phyloP scores from a whole-genome alignment of 2,113 vertebrate species.

The Rhynchomys soricoides region DNA sequence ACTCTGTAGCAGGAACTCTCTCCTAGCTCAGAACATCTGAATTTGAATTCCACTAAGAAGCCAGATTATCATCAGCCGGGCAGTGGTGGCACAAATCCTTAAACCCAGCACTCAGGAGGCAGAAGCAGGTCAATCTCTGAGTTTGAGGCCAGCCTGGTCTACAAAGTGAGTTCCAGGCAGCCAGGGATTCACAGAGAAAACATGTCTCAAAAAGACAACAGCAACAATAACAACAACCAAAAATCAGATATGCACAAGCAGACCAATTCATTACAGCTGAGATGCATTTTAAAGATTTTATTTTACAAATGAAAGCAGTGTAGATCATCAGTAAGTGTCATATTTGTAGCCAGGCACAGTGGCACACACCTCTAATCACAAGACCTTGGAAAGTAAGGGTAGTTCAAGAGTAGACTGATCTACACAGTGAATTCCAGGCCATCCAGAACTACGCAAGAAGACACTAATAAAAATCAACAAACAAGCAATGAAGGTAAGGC shows the following conservation, averaged over 20 bases:
- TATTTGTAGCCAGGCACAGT: neutral
- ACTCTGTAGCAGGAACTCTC: neutral
- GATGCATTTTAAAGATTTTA: conserved; percentile 48
- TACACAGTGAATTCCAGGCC: neutral
- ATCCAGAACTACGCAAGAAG: neutral
- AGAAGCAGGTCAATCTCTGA: neutral
- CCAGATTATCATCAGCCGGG: neutral
- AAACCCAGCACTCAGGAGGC: neutral
- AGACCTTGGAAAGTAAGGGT: neutral
- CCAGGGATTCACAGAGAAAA: neutral
- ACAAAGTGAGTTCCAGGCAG: neutral
- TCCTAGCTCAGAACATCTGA: neutral
- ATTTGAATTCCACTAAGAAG: conserved; percentile 5
- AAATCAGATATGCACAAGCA: conserved; percentile 34
- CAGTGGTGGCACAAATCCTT: neutral
- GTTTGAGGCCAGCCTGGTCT: neutral
- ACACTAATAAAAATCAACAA: neutral
- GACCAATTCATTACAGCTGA: neutral
- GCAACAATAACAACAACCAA: neutral
- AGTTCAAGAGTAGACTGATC: neutral
- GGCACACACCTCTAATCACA: neutral
- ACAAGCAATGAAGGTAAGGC: neutral
- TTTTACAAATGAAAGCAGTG: conserved; percentile 35
- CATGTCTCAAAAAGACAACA: neutral
- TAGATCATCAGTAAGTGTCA: neutral